Evolutionary conservation across 1,140 invertebrate species (phyloP).

Genomic region (Agrilus planipennis): DNA sequence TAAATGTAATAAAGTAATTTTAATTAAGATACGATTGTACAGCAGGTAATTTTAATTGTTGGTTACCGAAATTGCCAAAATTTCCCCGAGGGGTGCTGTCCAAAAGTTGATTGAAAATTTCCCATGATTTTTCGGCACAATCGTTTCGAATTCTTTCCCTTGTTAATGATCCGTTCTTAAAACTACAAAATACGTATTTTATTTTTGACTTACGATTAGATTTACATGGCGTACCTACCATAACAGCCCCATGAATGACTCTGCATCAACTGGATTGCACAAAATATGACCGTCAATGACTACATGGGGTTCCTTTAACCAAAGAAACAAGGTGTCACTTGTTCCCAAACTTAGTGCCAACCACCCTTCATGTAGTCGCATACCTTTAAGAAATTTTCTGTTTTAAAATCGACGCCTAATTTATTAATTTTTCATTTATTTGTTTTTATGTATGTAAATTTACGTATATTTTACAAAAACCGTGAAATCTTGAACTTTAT

Average conservation of each 20-base stretch:
- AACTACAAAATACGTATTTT: constrained; percentile 59
- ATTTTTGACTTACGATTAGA: not conserved
- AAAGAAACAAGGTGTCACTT: constrained; percentile 83
- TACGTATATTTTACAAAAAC: no score
- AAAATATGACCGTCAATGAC: constrained; percentile 73
- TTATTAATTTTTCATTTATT: no score
- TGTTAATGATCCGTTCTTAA: constrained; percentile 88
- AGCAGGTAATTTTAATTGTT: constrained; percentile 3
- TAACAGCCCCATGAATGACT: constrained; percentile 78
- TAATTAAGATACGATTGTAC: constrained; percentile 8
- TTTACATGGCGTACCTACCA: constrained; percentile 49
- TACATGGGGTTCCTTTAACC: constrained; percentile 52
- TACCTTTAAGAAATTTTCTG: constrained; percentile 54
- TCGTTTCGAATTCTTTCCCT: constrained; percentile 71
- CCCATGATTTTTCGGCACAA: constrained; percentile 69
- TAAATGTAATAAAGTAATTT: constrained; percentile 13
- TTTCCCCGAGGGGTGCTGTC: constrained; percentile 80
- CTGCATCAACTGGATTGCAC: constrained; percentile 65
- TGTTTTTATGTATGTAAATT: no score
- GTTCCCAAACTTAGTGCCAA: constrained; percentile 84
- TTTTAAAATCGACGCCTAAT: no score
- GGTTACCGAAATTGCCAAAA: constrained; percentile 76
- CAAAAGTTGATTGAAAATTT: constrained; percentile 71
- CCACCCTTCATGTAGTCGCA: constrained; percentile 68
- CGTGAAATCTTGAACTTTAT: no score